Evolutionary conservation across 1,140 invertebrate genomes (phyloP), one percentile per base, ranked within the genome.

Genomic region (Drosophila sp.): DNA sequence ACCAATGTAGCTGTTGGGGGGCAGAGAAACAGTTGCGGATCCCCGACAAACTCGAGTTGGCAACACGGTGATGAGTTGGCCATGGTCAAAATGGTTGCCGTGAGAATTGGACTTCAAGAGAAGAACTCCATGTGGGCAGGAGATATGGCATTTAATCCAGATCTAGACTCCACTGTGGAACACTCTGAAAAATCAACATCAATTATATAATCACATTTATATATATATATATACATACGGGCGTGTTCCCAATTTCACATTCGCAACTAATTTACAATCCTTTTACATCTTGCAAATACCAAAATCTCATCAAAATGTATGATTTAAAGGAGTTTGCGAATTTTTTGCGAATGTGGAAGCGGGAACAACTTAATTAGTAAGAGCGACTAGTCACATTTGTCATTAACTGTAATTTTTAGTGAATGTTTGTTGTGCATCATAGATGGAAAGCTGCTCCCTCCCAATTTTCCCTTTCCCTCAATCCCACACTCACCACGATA

Each of bases 321-420:
- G 4, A 2, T 7, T 38, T n/a, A 5, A 13, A 5, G 4, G 4
- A 11, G 34, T 36, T 36, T 8, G 11, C 14, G 14, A 14, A 43
- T 0, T 43, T 7, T 14, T 18, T 25, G 18, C 21, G 45, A 46
- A 46, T n/a, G 18, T 46, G 18, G 4, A 18, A 46, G 4, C 11
- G 46, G 25, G 46, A 50, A 32, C 25, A 11, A 13, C 25, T 13
- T 14, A n/a, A 27, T 50, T 36, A 61, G 45, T 48, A 50, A 61
- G 48, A 66, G 80, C 66, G 43, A 78, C 50, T 87, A 87, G 82
- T 63, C 34, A 32, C 43, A 69, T 41, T 73, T 69, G 50, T 48
- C 71, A 62, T 32, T 54, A 54, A 67, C 38, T 67, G 50, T 53
- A 72, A 54, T 18, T 34, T 72, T 61, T 73, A 73, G 65, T 57